Conservation (phyloP, 2,888 invertebrate genomes). For the Idaea straminata region DNA sequence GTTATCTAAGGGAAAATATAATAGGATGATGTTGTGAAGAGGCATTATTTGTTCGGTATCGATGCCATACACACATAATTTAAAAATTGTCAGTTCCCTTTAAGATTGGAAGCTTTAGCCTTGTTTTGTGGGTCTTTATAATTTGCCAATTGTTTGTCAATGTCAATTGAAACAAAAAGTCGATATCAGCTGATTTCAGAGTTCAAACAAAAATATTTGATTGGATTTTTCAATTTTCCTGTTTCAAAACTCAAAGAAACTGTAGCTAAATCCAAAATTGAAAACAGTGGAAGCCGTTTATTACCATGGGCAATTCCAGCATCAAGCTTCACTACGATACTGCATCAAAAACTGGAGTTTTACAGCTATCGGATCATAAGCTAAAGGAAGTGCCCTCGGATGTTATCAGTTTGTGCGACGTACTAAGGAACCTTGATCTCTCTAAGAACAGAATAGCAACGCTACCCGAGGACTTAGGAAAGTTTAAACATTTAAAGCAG, state of each 20-base stretch:
- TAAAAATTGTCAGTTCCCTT: too few species aligned
- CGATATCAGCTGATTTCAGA: background rate
- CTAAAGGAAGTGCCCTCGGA: slow-evolving; percentile 88
- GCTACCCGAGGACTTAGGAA: slow-evolving; percentile 89
- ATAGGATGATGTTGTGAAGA: too few species aligned
- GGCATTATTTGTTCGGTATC: too few species aligned
- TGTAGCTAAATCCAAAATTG: background rate
- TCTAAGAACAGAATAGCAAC: slow-evolving; percentile 92
- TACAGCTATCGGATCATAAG: slow-evolving; percentile 91
- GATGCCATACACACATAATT: too few species aligned
- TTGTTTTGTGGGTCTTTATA: background rate
- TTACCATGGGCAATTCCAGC: slow-evolving; percentile 92
- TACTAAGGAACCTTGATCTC: slow-evolving; percentile 93
- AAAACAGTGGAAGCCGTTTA: background rate
- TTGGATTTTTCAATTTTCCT: background rate
- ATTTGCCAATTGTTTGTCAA: background rate
- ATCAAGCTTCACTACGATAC: slow-evolving; percentile 96
- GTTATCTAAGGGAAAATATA: too few species aligned
- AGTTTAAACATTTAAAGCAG: slow-evolving; percentile 86
- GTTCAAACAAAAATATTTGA: background rate
- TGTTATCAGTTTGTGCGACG: slow-evolving; percentile 78
- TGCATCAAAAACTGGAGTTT: slow-evolving; percentile 96
- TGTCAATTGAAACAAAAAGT: background rate
- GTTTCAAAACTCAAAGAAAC: background rate
- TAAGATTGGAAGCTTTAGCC: background rate